Percentiles rank a stretch among this genome's conserved stretches.
Evolutionary conservation across 1,140 invertebrate genomes (phyloP).

Genomic region (Protaetia brevitarsis): DNA sequence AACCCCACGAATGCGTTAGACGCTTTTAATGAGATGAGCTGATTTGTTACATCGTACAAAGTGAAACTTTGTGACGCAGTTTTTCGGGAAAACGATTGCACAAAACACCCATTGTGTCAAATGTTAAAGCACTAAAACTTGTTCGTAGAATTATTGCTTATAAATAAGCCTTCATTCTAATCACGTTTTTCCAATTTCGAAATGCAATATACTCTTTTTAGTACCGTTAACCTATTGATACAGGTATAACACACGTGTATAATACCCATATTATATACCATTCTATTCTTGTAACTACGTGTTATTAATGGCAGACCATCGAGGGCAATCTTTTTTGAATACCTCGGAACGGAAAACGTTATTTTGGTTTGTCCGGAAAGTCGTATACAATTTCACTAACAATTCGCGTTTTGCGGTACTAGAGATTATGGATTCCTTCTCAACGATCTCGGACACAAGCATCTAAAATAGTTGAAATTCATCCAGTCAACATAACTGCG

Average conservation of each 20-base stretch:
- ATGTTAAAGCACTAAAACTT: too few relatives aligned
- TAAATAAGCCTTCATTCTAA: too few relatives aligned
- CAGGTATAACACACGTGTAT: not conserved
- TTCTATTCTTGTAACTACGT: not conserved
- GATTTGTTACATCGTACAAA: too few relatives aligned
- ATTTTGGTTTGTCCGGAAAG: not conserved
- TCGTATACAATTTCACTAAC: not conserved
- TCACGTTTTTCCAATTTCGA: too few relatives aligned
- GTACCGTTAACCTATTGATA: too few relatives aligned
- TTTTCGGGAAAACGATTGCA: too few relatives aligned
- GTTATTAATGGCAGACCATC: not conserved
- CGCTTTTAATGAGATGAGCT: too few relatives aligned
- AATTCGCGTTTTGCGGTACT: not conserved
- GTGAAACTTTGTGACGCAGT: too few relatives aligned
- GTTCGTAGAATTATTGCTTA: too few relatives aligned
- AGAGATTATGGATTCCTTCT: not conserved
- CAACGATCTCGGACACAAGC: not conserved
- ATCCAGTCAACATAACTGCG: not conserved
- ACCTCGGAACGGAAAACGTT: conserved; percentile 3
- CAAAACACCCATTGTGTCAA: too few relatives aligned
- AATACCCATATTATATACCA: not conserved
- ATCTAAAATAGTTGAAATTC: conserved; percentile 2
- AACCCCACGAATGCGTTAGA: too few relatives aligned
- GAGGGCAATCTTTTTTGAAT: not conserved
- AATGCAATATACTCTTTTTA: too few relatives aligned